phyloP scores from a whole-genome alignment of 2,797 vertebrate species.

The Crotalus adamanteus region DNA sequence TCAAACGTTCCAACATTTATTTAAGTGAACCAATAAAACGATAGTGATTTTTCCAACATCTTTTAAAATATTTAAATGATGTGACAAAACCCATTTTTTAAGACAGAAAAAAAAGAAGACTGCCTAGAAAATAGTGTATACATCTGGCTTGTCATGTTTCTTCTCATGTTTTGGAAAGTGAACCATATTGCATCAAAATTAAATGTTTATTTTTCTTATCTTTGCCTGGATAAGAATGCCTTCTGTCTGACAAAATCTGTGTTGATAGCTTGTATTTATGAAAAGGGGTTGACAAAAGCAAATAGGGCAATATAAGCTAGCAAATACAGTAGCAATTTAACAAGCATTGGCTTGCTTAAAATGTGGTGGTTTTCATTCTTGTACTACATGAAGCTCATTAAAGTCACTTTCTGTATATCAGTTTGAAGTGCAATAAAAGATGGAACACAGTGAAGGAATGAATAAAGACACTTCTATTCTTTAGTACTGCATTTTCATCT shows the following conservation, averaged over 20 bases:
- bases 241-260: conserved; percentile 14
- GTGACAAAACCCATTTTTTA: not conserved
- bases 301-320: not conserved
- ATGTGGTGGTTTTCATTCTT: not conserved
- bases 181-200: not conserved
- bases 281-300: not conserved
- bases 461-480: not conserved
- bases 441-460: not conserved
- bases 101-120: not conserved
- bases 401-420: not conserved
- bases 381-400: not conserved
- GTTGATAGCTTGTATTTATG: not conserved
- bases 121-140: not conserved
- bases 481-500: not conserved
- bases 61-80: not conserved
- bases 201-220: not conserved
- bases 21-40: not conserved
- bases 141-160: not conserved
- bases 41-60: not conserved
- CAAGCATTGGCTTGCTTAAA: not conserved
- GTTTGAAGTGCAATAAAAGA: not conserved
- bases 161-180: not conserved
- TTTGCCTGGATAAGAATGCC: not conserved
- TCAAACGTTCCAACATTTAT: not conserved
- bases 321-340: not conserved